Base-by-base conservation (phyloP, 2,113 vertebrate species). In the Mesocricetus auratus region DNA sequence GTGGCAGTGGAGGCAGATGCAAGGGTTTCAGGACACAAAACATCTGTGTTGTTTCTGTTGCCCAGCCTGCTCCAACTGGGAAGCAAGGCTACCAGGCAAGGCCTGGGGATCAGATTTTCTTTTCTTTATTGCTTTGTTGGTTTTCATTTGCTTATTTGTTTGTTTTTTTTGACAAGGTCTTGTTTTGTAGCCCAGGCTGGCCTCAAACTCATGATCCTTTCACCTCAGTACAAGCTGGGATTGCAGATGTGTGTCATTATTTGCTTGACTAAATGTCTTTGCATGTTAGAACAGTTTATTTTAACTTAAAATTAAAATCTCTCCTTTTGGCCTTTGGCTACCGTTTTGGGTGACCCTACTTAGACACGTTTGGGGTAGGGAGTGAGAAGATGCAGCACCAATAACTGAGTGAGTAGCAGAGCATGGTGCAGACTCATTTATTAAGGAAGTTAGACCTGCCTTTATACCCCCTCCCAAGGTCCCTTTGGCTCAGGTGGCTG, bases 261-360 rank as follows among this genome's bases (percentile, higher is more conserved):
- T 74, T 74, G 47, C 16, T 50, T 60, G 79, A 17, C 53, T 82
- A n/a, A 82, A 91, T 75, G 64, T 66, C 62, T 58, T 82, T 73
- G 17, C 42, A 74, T 45, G 45, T 36, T 42, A 42, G 13, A 74
- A 90, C 78, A 53, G 29, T 56, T n/a, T 36, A 0, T 79, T 45
- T 92, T 62, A 92, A 86, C 26, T 89, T 77, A 68, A 81, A 88
- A 74, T n/a, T 66, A 71, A 58, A 71, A 64, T 50, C 31, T 53
- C 7, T 89, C 42, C 53, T 82, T 82, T 81, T 19, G 3, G 7
- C 45, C 45, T 33, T 50, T 47, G 26, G 10, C 29, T 47, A 29
- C 74, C 42, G n/a, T n/a, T n/a, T n/a, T n/a, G n/a, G n/a, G n/a
- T 47, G 47, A 47, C 47, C 47, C 47, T 47, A 8, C 47, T 47